Conservation (phyloP, 1,140 invertebrate species). For the Diprion similis region DNA sequence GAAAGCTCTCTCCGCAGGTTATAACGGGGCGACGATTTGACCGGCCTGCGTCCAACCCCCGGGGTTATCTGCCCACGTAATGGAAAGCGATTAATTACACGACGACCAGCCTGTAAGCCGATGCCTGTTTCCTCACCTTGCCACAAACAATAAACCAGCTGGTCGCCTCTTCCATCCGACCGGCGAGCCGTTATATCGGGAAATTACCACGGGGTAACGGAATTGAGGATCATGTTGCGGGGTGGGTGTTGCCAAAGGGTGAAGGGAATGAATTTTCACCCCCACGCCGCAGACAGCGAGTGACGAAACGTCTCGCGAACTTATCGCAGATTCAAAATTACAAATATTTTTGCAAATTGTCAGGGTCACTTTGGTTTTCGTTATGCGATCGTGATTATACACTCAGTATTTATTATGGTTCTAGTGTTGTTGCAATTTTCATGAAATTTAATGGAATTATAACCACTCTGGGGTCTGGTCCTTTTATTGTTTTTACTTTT, state of each 20-base stretch:
- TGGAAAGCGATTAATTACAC: constrained; percentile 15
- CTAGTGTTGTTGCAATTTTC: too few relatives aligned
- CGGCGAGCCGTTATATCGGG: neutral
- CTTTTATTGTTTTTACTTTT: too few relatives aligned
- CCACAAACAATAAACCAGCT: neutral
- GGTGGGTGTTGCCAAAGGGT: neutral
- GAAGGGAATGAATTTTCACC: neutral
- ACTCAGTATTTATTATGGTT: too few relatives aligned
- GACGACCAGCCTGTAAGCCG: neutral
- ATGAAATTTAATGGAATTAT: too few relatives aligned
- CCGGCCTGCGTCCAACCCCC: neutral
- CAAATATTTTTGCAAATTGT: too few relatives aligned
- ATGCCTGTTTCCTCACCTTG: constrained; percentile 10
- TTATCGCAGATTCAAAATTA: too few relatives aligned
- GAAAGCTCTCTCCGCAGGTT: neutral
- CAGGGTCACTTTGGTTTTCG: too few relatives aligned
- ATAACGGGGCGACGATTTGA: neutral
- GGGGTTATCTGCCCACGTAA: neutral
- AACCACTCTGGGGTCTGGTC: too few relatives aligned
- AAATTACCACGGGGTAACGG: too few relatives aligned
- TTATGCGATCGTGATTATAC: too few relatives aligned
- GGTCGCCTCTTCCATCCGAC: neutral
- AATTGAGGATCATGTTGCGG: too few relatives aligned
- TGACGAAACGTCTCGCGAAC: too few relatives aligned
- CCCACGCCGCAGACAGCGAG: neutral